Conservation (phyloP, 2,888 invertebrate genomes). For the Calameuta pallipes region DNA sequence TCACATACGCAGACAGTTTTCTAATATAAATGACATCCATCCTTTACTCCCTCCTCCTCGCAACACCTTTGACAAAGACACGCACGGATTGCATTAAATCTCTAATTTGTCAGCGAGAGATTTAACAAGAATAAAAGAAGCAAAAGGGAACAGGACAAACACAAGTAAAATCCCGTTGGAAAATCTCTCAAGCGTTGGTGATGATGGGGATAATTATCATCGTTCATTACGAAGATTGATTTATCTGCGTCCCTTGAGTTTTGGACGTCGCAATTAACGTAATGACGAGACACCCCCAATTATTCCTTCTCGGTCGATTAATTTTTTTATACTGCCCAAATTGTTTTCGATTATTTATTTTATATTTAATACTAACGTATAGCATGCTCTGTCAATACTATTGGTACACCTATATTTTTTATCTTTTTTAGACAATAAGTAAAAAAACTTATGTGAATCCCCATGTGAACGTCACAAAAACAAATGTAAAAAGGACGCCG, state of each 20-base stretch:
- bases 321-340: background rate
- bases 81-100: background rate
- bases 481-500: background rate
- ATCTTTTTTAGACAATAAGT: background rate
- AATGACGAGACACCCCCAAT: background rate
- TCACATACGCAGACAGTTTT: background rate
- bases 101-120: background rate
- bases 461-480: background rate
- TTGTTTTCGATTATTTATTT: background rate
- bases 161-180: slow-evolving; percentile 3
- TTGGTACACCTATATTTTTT: background rate
- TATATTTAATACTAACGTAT: background rate
- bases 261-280: background rate
- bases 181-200: slow-evolving; percentile 14
- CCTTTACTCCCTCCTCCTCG: background rate
- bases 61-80: background rate
- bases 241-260: background rate
- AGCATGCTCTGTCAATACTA: background rate
- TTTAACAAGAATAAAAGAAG: slow-evolving; percentile 3
- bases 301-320: background rate
- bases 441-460: background rate
- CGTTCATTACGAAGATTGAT: background rate
- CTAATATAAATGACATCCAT: background rate
- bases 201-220: background rate
- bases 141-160: slow-evolving; percentile 15